These are phyloP conservation scores for Loriculus beryllinus DNA, from an alignment of 2,797 vertebrate species.

Conservation along the genomic window DNA sequence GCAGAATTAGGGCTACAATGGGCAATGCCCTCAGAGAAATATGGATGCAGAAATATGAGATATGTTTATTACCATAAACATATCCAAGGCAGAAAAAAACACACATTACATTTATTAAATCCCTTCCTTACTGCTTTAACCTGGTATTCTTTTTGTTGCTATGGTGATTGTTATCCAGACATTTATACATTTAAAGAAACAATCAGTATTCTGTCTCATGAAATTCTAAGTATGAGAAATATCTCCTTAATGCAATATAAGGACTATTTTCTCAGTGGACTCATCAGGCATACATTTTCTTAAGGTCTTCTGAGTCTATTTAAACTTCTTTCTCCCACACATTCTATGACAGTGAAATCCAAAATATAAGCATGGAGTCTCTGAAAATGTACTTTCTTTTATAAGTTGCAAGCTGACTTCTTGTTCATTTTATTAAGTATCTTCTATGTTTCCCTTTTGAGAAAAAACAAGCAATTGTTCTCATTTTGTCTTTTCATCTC, in stretches of 20 bases:
- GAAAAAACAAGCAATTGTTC: conserved; percentile 10
- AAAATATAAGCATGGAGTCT: neutral
- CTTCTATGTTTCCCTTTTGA: neutral
- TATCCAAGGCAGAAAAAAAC: neutral
- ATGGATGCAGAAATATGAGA: neutral
- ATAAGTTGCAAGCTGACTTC: neutral
- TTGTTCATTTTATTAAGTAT: conserved; percentile 9
- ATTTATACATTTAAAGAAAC: conserved; percentile 51
- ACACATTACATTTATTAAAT: neutral
- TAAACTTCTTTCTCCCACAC: neutral
- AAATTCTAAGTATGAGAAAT: conserved; percentile 38
- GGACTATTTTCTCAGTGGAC: conserved; percentile 34
- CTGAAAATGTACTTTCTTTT: neutral
- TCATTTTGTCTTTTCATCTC: neutral
- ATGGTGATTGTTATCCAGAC: conserved; percentile 47
- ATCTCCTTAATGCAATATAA: conserved; percentile 24
- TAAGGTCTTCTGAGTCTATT: conserved; percentile 31
- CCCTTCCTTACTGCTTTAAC: neutral
- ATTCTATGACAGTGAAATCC: neutral
- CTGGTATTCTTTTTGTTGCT: conserved; percentile 13
- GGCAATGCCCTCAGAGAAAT: neutral
- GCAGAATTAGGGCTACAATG: neutral
- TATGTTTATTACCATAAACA: neutral
- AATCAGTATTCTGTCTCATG: conserved; percentile 26
- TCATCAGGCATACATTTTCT: conserved; percentile 29